Base-by-base conservation (phyloP, 92 coral and sea anemone genomes). In the Heliopora coerulea region DNA sequence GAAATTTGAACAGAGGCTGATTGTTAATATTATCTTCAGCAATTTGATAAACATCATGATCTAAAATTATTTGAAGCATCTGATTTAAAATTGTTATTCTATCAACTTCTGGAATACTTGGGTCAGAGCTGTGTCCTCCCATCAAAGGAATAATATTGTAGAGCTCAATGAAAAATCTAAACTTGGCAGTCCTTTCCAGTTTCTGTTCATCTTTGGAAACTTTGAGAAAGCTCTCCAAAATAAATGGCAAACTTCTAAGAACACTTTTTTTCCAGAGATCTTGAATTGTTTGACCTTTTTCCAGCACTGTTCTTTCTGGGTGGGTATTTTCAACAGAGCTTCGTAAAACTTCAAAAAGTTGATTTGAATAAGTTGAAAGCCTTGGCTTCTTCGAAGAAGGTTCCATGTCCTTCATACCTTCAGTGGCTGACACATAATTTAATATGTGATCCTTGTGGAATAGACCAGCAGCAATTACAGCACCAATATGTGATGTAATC, bases 11-110 rank as follows among this genome's bases (percentile, higher is more conserved):
- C 34, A 70, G 11, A 28, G 48, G 62, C 57, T 23, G 23, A 54
- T 54, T 34, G 21, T 70, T 54, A 14, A 41, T 20, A 32, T 70
- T 54, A 20, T 70, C 77, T 21, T 70, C 77, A 17, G 62, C 77
- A 52, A 70, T 70, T 42, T 70, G 62, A 41, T 54, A 70, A 12
- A 70, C 77, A 54, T 70, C 77, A 21, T 52, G 54, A 19, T 70
- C 77, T n/a, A 70, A 56, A 18, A 70, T 9, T 2, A 29, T 2
- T 26, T 70, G 56, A 21, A 70, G 77, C 77, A 70, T 70, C 13
- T 52, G 27, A 70, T 32, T 54, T 34, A 70, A 19, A 70, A 70
- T 37, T 7, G n/a, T 33, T 49, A 52, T 35, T 31, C 49, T 70
- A 29, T 27, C 33, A 10, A 31, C 63, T 7, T 70, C 50, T 70